Evolutionary conservation across 1,140 invertebrate genomes (phyloP), one percentile per base, ranked within the genome.

Genomic region (Leucophenga varia): DNA sequence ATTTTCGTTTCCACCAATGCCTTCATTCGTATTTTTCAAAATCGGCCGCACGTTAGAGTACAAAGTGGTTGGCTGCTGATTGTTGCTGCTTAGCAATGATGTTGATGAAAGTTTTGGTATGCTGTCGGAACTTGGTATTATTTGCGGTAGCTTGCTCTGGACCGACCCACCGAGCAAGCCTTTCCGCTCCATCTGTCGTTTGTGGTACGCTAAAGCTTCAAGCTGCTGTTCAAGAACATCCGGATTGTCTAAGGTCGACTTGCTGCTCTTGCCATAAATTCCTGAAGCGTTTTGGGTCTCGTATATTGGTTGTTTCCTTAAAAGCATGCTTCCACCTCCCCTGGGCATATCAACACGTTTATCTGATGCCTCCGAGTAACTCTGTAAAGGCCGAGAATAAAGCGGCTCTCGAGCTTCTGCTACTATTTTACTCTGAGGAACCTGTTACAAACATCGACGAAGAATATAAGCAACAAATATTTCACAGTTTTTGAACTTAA

Each of bases 321-420:
- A 36, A 14, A 53, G 32, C 12, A 43, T 40, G 1, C 36, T 34
- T 0, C 17, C 40, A 18, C 30, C 7, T 7, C 22, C 36, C 17
- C 13, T 30, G 42, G 16, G 8, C 2, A 4, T 9, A 12, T 41
- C 19, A 19, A 4, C 16, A 18, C 3, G 3, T 28, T 3, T n/a
- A 8, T 28, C 3, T 32, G 28, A 7, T 18, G 1, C n/a, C 4
- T 17, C 5, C 36, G 13, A 10, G n/a, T 36, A 31, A 18, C 52
- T 65, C 17, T 55, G 42, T 16, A 79, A 37, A 4, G 76, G 61
- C 18, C 76, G 75, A 0, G 78, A 76, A 54, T 77, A 79, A 3
- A 73, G 64, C 0, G 77, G 78, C 50, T 79, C 76, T 6, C 59
- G 49, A 6, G 70, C 56, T 50, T 76, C 64, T 35, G 70, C 73